A percentile compares a stretch with the other conserved stretches of the same genome.
These are phyloP conservation scores for Agraylea sexmaculata DNA, from an alignment of 1,140 invertebrate species.

Conservation along the genomic window DNA sequence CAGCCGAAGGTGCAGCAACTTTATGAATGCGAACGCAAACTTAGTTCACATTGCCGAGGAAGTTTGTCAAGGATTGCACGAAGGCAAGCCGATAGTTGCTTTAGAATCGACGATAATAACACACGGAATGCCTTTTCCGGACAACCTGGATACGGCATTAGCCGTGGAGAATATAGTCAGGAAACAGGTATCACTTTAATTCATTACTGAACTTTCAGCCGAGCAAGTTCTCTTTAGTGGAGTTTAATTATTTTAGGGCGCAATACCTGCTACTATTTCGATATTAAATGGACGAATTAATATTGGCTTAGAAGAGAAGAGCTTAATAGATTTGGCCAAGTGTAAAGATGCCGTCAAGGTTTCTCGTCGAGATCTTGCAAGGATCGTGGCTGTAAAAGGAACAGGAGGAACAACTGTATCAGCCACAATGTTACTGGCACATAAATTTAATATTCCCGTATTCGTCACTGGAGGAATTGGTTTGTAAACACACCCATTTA, in stretches of 20 bases:
- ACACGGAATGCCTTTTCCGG: slow-evolving; percentile 93
- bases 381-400: slow-evolving; percentile 53
- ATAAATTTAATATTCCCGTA: slow-evolving; percentile 70
- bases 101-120: slow-evolving; percentile 97
- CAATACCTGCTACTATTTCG: slow-evolving; percentile 88
- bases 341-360: slow-evolving; percentile 52
- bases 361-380: slow-evolving; percentile 78
- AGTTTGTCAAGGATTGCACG: slow-evolving; percentile 44
- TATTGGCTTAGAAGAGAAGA: slow-evolving; percentile 58
- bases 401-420: slow-evolving; percentile 95
- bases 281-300: slow-evolving; percentile 74
- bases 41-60: slow-evolving; percentile 38
- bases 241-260: slow-evolving; percentile 47
- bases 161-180: slow-evolving; percentile 71
- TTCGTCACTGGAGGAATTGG: slow-evolving; percentile 83
- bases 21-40: no score
- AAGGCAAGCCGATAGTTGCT: slow-evolving; percentile 68
- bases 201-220: slow-evolving; percentile 2
- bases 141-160: slow-evolving; percentile 78
- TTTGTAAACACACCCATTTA: slow-evolving; percentile 24
- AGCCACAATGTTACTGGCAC: slow-evolving; percentile 79
- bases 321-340: slow-evolving; percentile 52
- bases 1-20: no score
- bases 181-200: slow-evolving; percentile 41
- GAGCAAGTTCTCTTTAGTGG: neutral